phyloP scores from a whole-genome alignment of 2,113 vertebrate genomes.

The Xyrauchen texanus region DNA sequence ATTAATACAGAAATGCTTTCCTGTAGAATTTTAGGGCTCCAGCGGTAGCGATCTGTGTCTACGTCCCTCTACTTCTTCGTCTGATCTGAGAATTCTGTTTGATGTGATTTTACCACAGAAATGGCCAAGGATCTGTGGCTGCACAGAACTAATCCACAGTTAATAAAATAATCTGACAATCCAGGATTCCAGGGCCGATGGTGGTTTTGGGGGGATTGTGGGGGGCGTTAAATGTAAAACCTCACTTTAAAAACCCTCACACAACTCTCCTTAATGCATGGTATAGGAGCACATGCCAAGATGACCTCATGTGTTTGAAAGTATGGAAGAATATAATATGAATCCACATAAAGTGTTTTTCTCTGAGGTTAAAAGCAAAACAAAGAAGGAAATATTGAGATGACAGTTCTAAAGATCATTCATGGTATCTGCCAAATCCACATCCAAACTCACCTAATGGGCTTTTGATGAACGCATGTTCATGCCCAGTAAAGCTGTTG shows the following conservation, averaged over 20 bases:
- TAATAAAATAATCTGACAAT: constrained; percentile 57
- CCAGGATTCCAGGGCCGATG: constrained; percentile 30
- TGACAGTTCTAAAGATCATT: constrained; percentile 24
- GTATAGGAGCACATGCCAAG: too few relatives aligned
- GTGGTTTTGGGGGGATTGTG: not conserved
- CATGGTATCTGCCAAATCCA: constrained; percentile 34
- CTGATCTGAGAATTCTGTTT: constrained; percentile 51
- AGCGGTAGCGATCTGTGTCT: constrained; percentile 15
- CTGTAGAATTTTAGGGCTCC: constrained; percentile 18
- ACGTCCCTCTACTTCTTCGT: not conserved
- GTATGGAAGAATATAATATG: constrained; percentile 7
- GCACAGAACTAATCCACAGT: constrained; percentile 49
- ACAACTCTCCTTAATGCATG: too few relatives aligned
- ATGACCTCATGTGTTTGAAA: constrained; percentile 10
- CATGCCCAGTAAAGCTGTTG: constrained; percentile 36
- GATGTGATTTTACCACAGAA: constrained; percentile 56
- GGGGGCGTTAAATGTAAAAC: constrained; percentile 36
- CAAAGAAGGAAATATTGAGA: constrained; percentile 17
- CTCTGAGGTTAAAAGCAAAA: constrained; percentile 27
- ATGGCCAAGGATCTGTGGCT: constrained; percentile 49
- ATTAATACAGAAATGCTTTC: constrained; percentile 8
- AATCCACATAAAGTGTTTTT: constrained; percentile 17
- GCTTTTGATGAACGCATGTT: constrained; percentile 47
- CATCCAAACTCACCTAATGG: constrained; percentile 28
- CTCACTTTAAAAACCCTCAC: constrained; percentile 46